Evolutionary conservation across 2,888 invertebrate species (phyloP), one percentile per base, ranked within the genome.

Genomic region (Piscicola geometra): DNA sequence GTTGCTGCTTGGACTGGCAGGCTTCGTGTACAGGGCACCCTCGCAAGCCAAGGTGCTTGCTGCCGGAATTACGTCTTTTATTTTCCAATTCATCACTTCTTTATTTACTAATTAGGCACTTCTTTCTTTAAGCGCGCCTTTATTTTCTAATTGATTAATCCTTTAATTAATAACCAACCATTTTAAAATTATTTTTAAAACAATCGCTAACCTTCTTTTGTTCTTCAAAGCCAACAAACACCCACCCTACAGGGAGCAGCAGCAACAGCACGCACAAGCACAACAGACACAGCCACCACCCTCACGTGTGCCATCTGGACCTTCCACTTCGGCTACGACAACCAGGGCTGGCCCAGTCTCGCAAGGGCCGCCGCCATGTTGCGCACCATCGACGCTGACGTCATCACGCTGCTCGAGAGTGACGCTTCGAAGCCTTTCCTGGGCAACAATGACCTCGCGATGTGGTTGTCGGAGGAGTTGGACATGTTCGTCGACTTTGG

Each of bases 261-360:
- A 15, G n/a, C 21, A 56, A 56, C 25, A 56, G 12, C 60, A 25
- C 25, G 3, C 21, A 3, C 3, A 9, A 25, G 21, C 25, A 56
- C 60, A 9, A 56, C 21, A 15, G n/a, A 56, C n/a, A 56, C 5
- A 9, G n/a, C 25, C 41, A 41, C 41, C 41, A 80, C 81, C 71
- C 82, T 86, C 75, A 82, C 82, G 0, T 82, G 85, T 2, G 83
- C 83, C 32, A 84, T 86, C 28, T 86, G 85, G 85, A 86, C 86
- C 1, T 85, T 83, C 78, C 86, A 86, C 79, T 86, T 86, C 81
- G 86, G 85, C 36, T 86, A 85, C 79, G 86, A 86, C 77, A 86
- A 86, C 79, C 28, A 67, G 76, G 86, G 85, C 35, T 85, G 85
- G 85, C 86, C 85, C 1, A 85, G 85, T 80, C 79, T 86, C 75